A percentile compares a stretch with the other conserved stretches of the same genome.
phyloP scores from a whole-genome alignment of 35 echinoderm and acorn worm genomes.

The Apostichopus parvimensis region DNA sequence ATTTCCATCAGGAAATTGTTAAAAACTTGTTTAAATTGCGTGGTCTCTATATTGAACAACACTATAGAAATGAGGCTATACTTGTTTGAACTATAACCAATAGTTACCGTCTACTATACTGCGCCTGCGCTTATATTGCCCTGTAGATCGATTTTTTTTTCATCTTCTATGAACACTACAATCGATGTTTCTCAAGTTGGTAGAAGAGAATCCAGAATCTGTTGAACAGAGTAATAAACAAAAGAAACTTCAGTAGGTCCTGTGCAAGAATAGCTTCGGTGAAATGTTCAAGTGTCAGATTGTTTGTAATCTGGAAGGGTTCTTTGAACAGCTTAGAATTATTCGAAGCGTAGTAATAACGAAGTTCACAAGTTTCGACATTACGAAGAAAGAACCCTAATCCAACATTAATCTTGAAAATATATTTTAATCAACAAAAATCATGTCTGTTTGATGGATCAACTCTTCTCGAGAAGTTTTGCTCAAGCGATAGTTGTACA shows the following conservation, averaged over 20 bases:
- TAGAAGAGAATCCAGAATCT: too few species aligned
- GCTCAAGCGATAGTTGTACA: neutral
- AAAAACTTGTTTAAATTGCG: too few species aligned
- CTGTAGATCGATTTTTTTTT: too few species aligned
- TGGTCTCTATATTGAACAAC: too few species aligned
- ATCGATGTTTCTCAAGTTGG: too few species aligned
- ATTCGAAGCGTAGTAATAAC: constrained; percentile 36
- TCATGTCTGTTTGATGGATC: neutral
- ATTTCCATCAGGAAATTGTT: too few species aligned
- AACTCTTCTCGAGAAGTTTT: neutral
- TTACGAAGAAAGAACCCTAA: constrained; percentile 62
- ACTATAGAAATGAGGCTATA: too few species aligned
- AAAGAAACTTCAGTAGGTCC: constrained; percentile 8
- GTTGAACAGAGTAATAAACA: too few species aligned
- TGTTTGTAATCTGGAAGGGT: constrained; percentile 39
- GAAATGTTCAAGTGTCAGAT: constrained; percentile 16
- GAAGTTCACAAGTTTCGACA: constrained; percentile 33
- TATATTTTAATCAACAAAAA: constrained; percentile 25
- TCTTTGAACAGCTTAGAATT: constrained; percentile 36
- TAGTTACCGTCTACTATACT: too few species aligned
- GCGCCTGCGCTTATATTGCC: too few species aligned
- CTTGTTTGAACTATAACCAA: too few species aligned
- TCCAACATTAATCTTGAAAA: constrained; percentile 53
- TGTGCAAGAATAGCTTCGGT: neutral
- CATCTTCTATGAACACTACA: too few species aligned